phyloP scores from a whole-genome alignment of 2,888 invertebrate genomes.

The Andrena dorsata region DNA sequence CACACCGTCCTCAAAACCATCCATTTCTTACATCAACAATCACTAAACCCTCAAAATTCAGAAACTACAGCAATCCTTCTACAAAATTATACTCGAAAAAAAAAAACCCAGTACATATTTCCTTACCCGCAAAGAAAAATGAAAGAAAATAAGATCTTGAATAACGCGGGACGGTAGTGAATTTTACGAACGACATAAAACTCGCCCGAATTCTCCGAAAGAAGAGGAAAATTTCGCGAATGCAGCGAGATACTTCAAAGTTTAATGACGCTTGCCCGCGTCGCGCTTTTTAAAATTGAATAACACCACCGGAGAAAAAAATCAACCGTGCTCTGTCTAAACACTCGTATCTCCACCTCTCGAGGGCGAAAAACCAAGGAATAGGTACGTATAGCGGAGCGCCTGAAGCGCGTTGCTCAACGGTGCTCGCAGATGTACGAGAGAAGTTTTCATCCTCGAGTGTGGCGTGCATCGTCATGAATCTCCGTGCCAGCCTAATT shows the following conservation, averaged over 20 bases:
- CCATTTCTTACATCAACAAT: too few relatives aligned
- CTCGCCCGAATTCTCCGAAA: slow-evolving; percentile 4
- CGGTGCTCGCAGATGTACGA: slow-evolving; percentile 26
- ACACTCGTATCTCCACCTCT: background rate
- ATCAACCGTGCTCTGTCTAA: background rate
- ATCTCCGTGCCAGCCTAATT: slow-evolving; percentile 76
- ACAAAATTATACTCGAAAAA: too few relatives aligned
- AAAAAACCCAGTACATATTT: background rate
- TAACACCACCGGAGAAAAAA: background rate
- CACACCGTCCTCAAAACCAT: too few relatives aligned
- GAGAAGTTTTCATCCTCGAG: slow-evolving; percentile 18
- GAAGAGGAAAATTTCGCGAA: slow-evolving; percentile 26
- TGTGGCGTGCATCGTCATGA: slow-evolving; percentile 64
- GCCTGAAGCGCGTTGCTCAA: background rate
- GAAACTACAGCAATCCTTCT: too few relatives aligned
- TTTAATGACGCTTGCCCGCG: slow-evolving; percentile 18
- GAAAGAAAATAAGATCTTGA: slow-evolving; percentile 6
- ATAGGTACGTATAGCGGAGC: background rate
- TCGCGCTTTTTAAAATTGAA: slow-evolving; percentile 14
- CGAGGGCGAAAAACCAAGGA: background rate
- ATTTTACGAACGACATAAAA: slow-evolving; percentile 24
- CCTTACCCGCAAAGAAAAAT: background rate
- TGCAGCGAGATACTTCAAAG: slow-evolving; percentile 24
- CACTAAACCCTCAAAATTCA: too few relatives aligned
- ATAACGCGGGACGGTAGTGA: background rate